Base-by-base conservation (phyloP, 2,113 vertebrate genomes). In the Struthidea cinerea region DNA sequence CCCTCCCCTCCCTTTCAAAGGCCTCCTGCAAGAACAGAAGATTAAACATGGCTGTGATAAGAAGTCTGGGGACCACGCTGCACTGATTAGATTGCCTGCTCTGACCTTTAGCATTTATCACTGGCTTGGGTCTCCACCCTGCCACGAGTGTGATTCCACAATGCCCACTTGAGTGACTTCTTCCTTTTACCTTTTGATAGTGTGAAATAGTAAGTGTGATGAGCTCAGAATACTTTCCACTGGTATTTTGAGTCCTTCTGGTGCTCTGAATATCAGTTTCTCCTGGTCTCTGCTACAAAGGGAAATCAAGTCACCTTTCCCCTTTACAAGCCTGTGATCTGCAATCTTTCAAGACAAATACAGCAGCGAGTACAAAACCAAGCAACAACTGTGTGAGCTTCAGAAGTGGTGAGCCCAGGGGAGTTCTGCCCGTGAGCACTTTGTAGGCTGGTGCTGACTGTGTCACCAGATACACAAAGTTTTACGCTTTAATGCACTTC, bases 211-310 rank as follows among this genome's bases (percentile, higher is more conserved):
- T 26, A 68, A 73, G 63, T 8, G 60, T 65, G 52, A 56, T 77
- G 73, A 90, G 67, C 74, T 90, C 94, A 96, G 47, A 94, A 93
- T 50, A 94, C 61, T 94, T 97, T 97, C 95, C 80, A 67, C 33
- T 79, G 77, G 57, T 63, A 73, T 82, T 94, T 87, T 73, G 4
- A 92, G 57, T 70, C 63, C 46, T 49, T 33, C 67, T 70, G 60
- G 28, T 60, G 59, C 63, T 82, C 61, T n/a, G 15, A 91, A 15
- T 56, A 89, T 16, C 55, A 6, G 11, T 44, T 86, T 70, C 71
- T 89, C 42, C 67, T 13, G 21, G 44, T n/a, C 55, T 67, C 55
- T 59, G 2, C 26, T 84, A 49, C 12, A 33, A 46, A 84, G 64
- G 78, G 52, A 71, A 64, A 89, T 24, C 52, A 33, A 71, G 39